Evolutionary conservation across 2,797 vertebrate species (phyloP), one percentile per base, ranked within the genome.

Genomic region (Girardinus metallicus): DNA sequence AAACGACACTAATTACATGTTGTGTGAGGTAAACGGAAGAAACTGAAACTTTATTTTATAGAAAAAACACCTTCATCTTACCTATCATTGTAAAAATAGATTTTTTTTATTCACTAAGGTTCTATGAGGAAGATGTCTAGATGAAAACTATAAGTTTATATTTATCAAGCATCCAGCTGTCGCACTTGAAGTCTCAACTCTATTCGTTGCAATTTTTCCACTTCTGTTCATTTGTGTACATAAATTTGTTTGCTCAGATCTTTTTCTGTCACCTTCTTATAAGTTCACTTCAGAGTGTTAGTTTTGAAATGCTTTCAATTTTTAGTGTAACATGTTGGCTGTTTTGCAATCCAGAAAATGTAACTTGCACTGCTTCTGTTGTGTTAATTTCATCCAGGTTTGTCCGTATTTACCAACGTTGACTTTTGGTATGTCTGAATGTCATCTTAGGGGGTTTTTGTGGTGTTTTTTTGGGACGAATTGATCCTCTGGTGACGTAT

Each of bases 181-280:
- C 68, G 1, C 55, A 31, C 29, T 36, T 87, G 11, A n/a, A 62
- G 34, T 29, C 43, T 46, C 47, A 12, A 72, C 62, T 41, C 3
- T 29, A 13, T 62, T 16, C 51, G 18, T 62, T 12, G 64, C 64
- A 16, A 5, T 8, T 51, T 78, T 75, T 1, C 60, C 21, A 8
- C 23, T 51, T n/a, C 16, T 26, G n/a, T 60, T 82, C 9, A 64
- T 79, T 78, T 82, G n/a, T n/a, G n/a, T n/a, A 31, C 36, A 80
- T 74, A 39, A 11, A 53, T 7, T 34, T 71, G 9, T 26, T 29
- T 78, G 9, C 31, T 36, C 62, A 66, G 31, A 36, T 66, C 16
- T 3, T 18, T 64, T 64, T 36, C 34, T 39, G 34, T 21, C 36
- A 68, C 9, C 18, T 11, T 39, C 34, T 66, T 10, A 66, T 39